Base-by-base conservation (phyloP, 2,888 invertebrate species). In the Morpho deidamia region DNA sequence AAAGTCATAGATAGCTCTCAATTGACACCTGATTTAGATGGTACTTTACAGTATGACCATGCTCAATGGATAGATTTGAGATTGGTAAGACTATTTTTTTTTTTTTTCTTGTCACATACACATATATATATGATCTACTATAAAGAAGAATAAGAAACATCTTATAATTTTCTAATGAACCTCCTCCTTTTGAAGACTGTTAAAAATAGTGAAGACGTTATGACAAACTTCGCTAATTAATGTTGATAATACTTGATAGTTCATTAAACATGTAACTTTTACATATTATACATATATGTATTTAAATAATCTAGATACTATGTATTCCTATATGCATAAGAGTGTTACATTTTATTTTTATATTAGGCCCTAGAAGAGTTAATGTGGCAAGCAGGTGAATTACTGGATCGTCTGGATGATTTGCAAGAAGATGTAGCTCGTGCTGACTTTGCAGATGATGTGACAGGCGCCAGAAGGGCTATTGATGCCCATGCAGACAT, bases 31-130 rank as follows among this genome's bases (percentile, higher is more conserved):
- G 99, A 99, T 78, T 93, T 99, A 78, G 99, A 99, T 72, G 99
- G 99, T 42, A 94, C 95, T 32, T 91, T 99, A 69, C 93, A 94
- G 69, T 99, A 99, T 86, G 98, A 99, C 83, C 98, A 99, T 89
- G 94, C 96, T 65, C 97, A 96, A 77, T 99, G 99, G 99, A 95
- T 99, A 71, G 98, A 99, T 74, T 94, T 97, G 60, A 92, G 99
- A 82, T 85, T 98, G 84, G 90, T 89, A 69, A 83, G 85, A 69
- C 54, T 44, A 8, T n/a, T 7, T 37, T 23, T 41, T 46, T 10
- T 38, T 40, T 14, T 12, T 1, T 23, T 23, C 3, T 23, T 23
- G 4, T 23, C 4, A 23, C 23, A n/a, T 23, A 5, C 23, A 23
- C 5, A 5, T 5, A 23, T 23, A 23, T 23, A 23, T n/a, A 23